Percentiles rank a stretch among this genome's conserved stretches.
These are phyloP conservation scores for Chrysochloris asiatica DNA, from an alignment of 2,113 vertebrate genomes.

Conservation along the genomic window DNA sequence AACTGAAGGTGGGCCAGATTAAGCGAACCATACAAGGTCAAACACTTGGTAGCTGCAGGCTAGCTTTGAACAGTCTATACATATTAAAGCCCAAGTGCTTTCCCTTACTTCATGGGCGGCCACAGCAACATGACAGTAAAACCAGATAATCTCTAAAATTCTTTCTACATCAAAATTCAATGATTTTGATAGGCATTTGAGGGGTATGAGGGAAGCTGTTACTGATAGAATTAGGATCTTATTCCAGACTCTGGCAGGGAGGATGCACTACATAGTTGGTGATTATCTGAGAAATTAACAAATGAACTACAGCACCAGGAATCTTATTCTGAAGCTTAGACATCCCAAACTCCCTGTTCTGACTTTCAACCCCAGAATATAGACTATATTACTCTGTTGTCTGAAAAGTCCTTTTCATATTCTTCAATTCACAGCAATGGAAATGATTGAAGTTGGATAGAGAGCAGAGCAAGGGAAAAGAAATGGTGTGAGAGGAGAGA, in stretches of 20 bases:
- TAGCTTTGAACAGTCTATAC: slow-evolving; percentile 4
- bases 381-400: neutral
- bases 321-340: no score
- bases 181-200: no score
- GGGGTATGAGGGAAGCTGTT: no score
- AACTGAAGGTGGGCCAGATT: slow-evolving; percentile 1
- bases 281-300: neutral
- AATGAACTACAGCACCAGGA: no score
- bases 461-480: neutral
- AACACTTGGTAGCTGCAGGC: slow-evolving; percentile 10
- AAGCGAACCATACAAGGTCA: slow-evolving; percentile 12
- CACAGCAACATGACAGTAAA: slow-evolving; percentile 18
- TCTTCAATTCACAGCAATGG: neutral
- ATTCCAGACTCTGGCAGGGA: neutral
- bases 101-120: neutral
- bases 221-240: slow-evolving; percentile 37
- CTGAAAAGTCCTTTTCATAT: neutral
- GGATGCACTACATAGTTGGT: neutral
- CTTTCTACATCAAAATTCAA: slow-evolving; percentile 17
- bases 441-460: neutral
- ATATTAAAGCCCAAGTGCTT: neutral
- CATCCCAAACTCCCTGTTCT: slow-evolving; percentile 20
- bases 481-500: neutral
- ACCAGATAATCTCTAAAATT: neutral
- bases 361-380: neutral